Conservation (phyloP, 2,888 invertebrate genomes). For the Mantis religiosa region DNA sequence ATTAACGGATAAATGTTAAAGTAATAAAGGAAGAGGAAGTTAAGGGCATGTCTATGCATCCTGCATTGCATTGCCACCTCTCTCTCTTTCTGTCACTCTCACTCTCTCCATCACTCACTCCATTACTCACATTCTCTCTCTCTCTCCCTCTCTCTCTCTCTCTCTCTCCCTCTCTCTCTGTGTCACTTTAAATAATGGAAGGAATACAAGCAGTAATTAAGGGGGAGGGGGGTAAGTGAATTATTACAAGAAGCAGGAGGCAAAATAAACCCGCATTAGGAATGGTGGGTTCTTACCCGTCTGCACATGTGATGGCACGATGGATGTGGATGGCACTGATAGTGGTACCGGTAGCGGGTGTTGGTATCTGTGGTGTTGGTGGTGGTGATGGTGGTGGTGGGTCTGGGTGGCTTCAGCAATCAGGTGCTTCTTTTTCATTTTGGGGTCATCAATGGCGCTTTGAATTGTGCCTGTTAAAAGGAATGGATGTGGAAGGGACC, state of each 20-base stretch:
- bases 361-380: constrained; percentile 6
- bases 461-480: constrained; percentile 8
- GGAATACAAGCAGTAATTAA: constrained; percentile 47
- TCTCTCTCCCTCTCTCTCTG: constrained; percentile 3
- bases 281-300: constrained; percentile 51
- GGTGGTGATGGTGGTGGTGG: constrained; percentile 39
- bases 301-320: constrained; percentile 45
- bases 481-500: constrained; percentile 23
- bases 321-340: constrained; percentile 45
- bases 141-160: background rate
- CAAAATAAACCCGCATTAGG: constrained; percentile 27
- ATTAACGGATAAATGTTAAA: no score
- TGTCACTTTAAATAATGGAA: constrained; percentile 43
- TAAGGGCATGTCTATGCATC: no score
- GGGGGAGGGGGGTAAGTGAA: constrained; percentile 19
- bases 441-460: constrained; percentile 37
- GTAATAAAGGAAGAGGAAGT: no score
- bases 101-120: no score
- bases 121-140: constrained; percentile 22
- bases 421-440: constrained; percentile 48
- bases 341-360: constrained; percentile 41
- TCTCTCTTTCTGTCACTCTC: constrained; percentile 33
- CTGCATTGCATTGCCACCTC: constrained; percentile 40
- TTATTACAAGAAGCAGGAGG: constrained; percentile 27
- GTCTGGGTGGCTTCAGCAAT: constrained; percentile 47